Base-by-base conservation (phyloP, 1,140 invertebrate genomes). In the Drosophila oshimai region DNA sequence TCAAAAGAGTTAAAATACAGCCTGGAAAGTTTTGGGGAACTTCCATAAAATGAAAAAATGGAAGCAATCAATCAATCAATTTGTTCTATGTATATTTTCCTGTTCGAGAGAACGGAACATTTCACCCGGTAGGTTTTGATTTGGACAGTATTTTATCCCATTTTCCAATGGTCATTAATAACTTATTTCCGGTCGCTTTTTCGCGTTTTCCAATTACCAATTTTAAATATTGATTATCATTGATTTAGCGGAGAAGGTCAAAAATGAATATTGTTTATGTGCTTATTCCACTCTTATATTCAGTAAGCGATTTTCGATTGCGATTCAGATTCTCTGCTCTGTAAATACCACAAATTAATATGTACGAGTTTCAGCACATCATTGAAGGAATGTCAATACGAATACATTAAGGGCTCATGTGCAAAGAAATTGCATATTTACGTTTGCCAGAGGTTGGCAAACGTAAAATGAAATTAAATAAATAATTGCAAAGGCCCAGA, bases 261-360 rank as follows among this genome's bases (percentile, higher is more conserved):
- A n/a, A n/a, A n/a, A n/a, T n/a, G n/a, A n/a, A n/a, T 51, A 70
- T 65, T 84, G 64, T 75, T 79, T 83, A 70, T 65, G 62, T 49
- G 49, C n/a, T n/a, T n/a, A 26, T 64, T 46, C 31, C 34, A 20
- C 47, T 53, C 29, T 51, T 29, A 18, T 54, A 64, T 29, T 64
- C 41, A 22, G 57, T 37, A 55, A 10, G 18, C 26, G 10, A 1
- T 6, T n/a, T 22, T n/a, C 46, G 6, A 54, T 69, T 58, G 17
- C 28, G 49, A 55, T n/a, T n/a, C n/a, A n/a, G n/a, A 50, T 61
- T 54, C 33, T 29, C 34, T 13, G 18, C 12, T 29, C 34, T 44
- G 73, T 47, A 84, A 84, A 74, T 84, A 74, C 61, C 68, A 62
- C 76, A 80, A 86, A 84, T n/a, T n/a, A n/a, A n/a, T n/a, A n/a